Evolutionary conservation across 1,140 invertebrate genomes (phyloP).

Genomic region (Platyscapa corneri): DNA sequence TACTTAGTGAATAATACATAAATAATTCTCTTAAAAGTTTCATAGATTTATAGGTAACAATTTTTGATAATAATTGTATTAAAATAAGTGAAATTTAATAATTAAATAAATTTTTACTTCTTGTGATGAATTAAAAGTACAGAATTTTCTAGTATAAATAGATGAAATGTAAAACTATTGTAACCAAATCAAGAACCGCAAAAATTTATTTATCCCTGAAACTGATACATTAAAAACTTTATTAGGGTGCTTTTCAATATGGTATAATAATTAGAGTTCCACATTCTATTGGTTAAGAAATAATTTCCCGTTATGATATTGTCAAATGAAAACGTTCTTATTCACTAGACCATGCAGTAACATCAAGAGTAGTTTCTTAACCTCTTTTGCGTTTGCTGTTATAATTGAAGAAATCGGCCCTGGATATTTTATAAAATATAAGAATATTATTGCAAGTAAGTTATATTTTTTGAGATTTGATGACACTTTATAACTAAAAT

Average conservation of each 20-base stretch:
- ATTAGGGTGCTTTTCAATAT: neutral
- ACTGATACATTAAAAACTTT: neutral
- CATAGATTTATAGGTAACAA: too few species aligned
- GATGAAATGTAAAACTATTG: too few species aligned
- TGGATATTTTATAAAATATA: slow-evolving; percentile 10
- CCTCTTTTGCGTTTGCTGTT: neutral
- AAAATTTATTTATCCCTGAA: too few species aligned
- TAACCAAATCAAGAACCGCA: too few species aligned
- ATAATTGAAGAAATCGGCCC: neutral
- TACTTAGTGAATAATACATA: too few species aligned
- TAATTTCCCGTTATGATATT: neutral
- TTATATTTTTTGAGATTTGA: neutral
- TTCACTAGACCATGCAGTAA: neutral
- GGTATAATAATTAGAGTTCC: too few species aligned
- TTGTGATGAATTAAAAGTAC: too few species aligned
- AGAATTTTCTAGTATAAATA: too few species aligned
- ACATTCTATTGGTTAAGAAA: neutral
- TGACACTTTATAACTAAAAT: neutral
- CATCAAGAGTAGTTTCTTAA: neutral
- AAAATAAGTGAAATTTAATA: too few species aligned
- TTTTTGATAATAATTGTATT: too few species aligned
- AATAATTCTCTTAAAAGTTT: too few species aligned
- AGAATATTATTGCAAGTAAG: slow-evolving; percentile 25
- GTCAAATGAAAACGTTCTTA: neutral
- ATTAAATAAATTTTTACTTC: too few species aligned